Evolutionary conservation across 2,113 vertebrate species (phyloP).

Genomic region (Mungos mungo): DNA sequence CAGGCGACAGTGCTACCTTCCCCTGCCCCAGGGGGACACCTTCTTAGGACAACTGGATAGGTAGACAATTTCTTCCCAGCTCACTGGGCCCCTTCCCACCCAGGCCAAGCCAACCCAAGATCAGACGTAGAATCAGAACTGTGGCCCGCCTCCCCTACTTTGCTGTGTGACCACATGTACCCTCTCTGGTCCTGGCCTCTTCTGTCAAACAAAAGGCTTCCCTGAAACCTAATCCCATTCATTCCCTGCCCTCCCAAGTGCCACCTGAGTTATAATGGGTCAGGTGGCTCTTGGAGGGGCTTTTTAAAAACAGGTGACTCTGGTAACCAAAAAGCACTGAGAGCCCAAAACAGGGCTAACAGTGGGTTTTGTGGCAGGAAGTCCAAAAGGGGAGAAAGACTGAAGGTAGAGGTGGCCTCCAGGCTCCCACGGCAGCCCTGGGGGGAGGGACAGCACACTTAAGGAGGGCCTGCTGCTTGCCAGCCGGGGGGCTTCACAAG

Average conservation of each 20-base stretch:
- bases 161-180: background rate
- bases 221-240: background rate
- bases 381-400: background rate
- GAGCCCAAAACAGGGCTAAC: background rate
- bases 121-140: background rate
- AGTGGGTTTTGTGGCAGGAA: background rate
- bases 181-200: background rate
- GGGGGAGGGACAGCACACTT: background rate
- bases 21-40: no score
- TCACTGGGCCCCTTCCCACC: background rate
- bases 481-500: background rate
- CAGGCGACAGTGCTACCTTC: background rate
- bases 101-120: background rate
- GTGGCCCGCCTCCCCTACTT: background rate
- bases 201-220: background rate
- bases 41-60: background rate
- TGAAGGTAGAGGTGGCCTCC: background rate
- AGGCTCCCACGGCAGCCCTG: no score
- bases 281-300: background rate
- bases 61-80: background rate
- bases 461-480: background rate
- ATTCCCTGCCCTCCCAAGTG: background rate
- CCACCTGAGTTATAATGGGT: fast-evolving
- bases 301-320: background rate
- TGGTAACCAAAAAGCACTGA: background rate